A percentile compares a stretch with the other conserved stretches of the same genome.
Evolutionary conservation across 2,113 vertebrate species (phyloP).

Genomic region (Nesoenas mayeri): DNA sequence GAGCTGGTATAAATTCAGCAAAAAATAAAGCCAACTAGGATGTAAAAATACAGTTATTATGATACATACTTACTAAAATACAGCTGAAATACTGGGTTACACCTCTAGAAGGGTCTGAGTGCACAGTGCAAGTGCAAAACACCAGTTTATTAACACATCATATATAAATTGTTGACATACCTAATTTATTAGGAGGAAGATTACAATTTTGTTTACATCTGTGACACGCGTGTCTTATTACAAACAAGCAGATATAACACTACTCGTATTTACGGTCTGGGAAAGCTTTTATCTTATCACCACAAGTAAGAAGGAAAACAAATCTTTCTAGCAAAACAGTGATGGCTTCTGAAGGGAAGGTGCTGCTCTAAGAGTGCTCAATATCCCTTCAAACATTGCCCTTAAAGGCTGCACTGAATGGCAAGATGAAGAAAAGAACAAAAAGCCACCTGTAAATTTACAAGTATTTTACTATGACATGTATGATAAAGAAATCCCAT

Average conservation of each 20-base stretch:
- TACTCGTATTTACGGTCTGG: background rate
- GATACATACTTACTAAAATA: background rate
- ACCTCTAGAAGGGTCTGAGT: background rate
- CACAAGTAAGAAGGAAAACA: background rate
- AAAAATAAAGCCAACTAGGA: background rate
- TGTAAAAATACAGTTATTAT: background rate
- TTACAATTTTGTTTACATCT: background rate
- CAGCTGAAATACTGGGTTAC: background rate
- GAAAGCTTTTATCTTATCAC: background rate
- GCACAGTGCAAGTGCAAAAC: background rate
- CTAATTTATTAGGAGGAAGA: background rate
- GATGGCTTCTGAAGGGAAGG: background rate
- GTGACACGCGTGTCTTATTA: background rate
- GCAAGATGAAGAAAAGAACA: background rate
- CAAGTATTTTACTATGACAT: background rate
- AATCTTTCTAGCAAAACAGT: background rate
- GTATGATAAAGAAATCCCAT: background rate
- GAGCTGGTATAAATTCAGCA: background rate
- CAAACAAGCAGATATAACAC: background rate
- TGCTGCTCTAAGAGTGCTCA: background rate
- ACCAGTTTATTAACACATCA: background rate
- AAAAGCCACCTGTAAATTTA: background rate
- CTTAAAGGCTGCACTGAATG: background rate
- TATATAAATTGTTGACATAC: background rate
- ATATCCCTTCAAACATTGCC: fast-evolving